Base-by-base conservation (phyloP, 2,797 vertebrate genomes). In the Sphenodon punctatus region DNA sequence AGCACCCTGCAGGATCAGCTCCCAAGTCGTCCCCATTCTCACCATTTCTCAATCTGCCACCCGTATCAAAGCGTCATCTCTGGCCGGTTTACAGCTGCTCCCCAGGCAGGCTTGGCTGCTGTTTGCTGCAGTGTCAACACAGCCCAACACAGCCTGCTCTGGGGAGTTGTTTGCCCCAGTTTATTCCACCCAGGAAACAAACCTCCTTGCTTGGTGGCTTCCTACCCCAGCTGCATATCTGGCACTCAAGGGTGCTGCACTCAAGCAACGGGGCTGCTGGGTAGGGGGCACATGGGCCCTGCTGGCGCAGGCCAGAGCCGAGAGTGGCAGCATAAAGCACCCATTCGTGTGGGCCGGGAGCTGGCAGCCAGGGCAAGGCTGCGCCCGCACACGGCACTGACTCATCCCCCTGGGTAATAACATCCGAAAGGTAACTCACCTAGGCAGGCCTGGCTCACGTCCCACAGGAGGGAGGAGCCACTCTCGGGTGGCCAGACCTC, bases 321-420 rank as follows among this genome's bases (percentile, higher is more conserved):
- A 48, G 51, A 49, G 36, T 49, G 51, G 49, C 42, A 79, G 19
- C 27, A 51, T 58, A 27, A 34, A 71, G 51, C 9, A 42, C 51
- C 42, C 42, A 66, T 79, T 79, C 72, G 10, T 58, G 38, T 30
- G 72, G 61, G 48, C 42, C 64, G 43, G 59, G 49, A 65, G 22
- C 67, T 78, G 46, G 39, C 41, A 79, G 59, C 36, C 42, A n/a
- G 25, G 79, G n/a, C 49, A 79, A 65, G 27, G 41, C 49, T 69
- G 67, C 58, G 78, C 58, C 67, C 58, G 70, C 56, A 53, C 58
- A 78, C n/a, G 48, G 41, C 61, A 72, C 71, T 79, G 42, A 79
- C 27, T 58, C 72, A 72, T 42, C 49, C 79, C 16, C 59, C 67
- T 56, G 61, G 27, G 43, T 72, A 79, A 71, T 79, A 65, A 72